Evolutionary conservation across 2,797 vertebrate species (phyloP).

Genomic region (Rhynchotus rufescens): DNA sequence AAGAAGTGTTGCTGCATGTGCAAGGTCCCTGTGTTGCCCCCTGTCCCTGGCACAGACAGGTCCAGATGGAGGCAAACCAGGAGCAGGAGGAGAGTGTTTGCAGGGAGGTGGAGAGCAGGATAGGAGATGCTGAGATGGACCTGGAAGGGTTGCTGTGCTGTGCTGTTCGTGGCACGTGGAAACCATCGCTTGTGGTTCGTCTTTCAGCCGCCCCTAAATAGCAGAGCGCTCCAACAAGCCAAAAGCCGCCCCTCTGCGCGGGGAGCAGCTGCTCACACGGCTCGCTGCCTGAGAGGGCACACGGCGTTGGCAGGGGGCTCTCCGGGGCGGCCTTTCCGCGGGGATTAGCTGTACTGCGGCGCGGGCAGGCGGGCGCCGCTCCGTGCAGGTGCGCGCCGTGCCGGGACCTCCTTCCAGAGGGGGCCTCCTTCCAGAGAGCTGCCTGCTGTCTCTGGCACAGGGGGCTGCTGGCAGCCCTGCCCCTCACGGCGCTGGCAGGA

Average conservation of each 20-base stretch:
- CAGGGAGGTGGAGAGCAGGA: rapidly evolving
- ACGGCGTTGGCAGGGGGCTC: neutral
- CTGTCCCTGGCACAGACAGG: neutral
- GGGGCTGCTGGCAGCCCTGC: neutral
- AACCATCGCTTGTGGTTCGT: neutral
- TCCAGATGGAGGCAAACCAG: neutral
- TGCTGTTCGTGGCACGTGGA: neutral
- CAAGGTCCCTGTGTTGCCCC: neutral
- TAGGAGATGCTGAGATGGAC: neutral
- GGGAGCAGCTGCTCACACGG: neutral
- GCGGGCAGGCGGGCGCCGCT: neutral
- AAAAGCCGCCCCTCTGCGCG: rapidly evolving
- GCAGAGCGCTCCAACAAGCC: neutral
- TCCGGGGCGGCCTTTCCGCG: neutral
- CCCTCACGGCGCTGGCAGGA: neutral
- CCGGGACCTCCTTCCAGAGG: neutral
- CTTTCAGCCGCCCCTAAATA: neutral
- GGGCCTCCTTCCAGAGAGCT: neutral
- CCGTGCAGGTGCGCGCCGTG: too few relatives aligned
- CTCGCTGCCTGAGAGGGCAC: neutral
- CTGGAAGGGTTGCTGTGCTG: neutral
- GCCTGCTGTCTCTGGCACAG: neutral
- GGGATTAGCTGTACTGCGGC: neutral
- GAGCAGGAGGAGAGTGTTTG: neutral
- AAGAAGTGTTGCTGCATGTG: rapidly evolving